phyloP scores from a whole-genome alignment of 1,140 invertebrate genomes.

The Zaprionus ornatus region DNA sequence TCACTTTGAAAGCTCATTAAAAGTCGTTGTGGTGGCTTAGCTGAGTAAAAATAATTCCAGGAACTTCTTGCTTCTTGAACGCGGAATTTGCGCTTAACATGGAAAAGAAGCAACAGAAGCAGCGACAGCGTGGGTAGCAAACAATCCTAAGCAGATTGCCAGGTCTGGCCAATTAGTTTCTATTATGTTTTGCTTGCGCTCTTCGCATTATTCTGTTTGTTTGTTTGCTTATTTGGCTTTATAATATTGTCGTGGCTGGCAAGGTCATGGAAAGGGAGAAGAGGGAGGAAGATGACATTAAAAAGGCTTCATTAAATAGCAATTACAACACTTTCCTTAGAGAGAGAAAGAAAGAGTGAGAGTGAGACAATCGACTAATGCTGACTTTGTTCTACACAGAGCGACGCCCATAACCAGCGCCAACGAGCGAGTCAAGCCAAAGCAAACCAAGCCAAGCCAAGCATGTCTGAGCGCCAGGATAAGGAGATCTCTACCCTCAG shows the following conservation, averaged over 20 bases:
- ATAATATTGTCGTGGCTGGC: not conserved
- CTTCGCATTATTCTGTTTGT: slow-evolving; percentile 24
- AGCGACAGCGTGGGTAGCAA: not conserved
- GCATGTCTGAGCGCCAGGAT: slow-evolving; percentile 36
- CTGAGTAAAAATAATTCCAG: not conserved
- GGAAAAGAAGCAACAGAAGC: not conserved
- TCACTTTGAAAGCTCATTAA: no score
- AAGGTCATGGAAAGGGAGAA: not conserved
- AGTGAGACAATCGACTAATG: slow-evolving; percentile 11
- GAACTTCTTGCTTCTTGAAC: not conserved
- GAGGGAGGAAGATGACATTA: not conserved
- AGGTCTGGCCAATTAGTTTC: slow-evolving; percentile 67
- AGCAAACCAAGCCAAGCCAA: not conserved
- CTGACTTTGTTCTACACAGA: slow-evolving; percentile 23
- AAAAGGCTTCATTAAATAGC: slow-evolving; percentile 62
- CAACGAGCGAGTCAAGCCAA: not conserved
- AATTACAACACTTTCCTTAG: slow-evolving; percentile 55
- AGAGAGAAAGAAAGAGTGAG: not conserved
- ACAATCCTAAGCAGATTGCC: slow-evolving; percentile 46
- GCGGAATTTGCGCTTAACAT: not conserved
- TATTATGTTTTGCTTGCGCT: slow-evolving; percentile 54
- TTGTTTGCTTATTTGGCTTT: slow-evolving; percentile 30
- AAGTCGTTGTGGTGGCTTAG: not conserved
- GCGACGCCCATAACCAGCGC: not conserved
- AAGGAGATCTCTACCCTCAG: not conserved